phyloP scores from a whole-genome alignment of 2,888 invertebrate genomes.

The Trachelus tabidus region DNA sequence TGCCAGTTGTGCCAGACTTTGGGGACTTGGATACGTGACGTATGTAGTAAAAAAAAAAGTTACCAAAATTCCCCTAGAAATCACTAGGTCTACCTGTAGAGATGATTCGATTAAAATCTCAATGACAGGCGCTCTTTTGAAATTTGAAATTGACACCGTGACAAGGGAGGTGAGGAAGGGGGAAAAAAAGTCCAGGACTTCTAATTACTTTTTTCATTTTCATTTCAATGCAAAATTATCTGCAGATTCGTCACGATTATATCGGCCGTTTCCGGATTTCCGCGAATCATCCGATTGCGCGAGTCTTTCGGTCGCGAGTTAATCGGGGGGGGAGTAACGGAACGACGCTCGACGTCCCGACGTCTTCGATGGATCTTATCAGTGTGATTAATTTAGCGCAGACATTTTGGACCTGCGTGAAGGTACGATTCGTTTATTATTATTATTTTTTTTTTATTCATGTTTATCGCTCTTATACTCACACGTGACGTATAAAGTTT shows the following conservation, averaged over 20 bases:
- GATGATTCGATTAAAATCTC: background rate
- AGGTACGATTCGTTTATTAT: background rate
- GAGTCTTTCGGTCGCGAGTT: background rate
- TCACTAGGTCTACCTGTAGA: background rate
- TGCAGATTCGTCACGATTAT: background rate
- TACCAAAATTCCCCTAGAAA: background rate
- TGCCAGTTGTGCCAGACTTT: too few species aligned
- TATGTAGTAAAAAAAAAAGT: background rate
- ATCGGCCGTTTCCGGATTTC: background rate
- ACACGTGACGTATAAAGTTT: background rate
- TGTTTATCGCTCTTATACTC: background rate
- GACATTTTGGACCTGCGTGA: background rate
- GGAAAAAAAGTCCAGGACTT: background rate
- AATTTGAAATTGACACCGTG: background rate
- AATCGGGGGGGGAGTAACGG: background rate
- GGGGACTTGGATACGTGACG: too few species aligned
- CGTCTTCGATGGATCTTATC: background rate
- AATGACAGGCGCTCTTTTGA: background rate
- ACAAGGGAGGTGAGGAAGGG: accelerated
- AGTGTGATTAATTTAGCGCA: background rate
- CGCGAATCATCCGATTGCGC: background rate
- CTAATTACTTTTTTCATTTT: background rate
- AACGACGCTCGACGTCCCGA: background rate
- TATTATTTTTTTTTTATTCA: background rate
- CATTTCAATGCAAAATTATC: background rate